Evolutionary conservation across 2,797 vertebrate species (phyloP), one percentile per base, ranked within the genome.

Genomic region (Pseudomugil tenellus): DNA sequence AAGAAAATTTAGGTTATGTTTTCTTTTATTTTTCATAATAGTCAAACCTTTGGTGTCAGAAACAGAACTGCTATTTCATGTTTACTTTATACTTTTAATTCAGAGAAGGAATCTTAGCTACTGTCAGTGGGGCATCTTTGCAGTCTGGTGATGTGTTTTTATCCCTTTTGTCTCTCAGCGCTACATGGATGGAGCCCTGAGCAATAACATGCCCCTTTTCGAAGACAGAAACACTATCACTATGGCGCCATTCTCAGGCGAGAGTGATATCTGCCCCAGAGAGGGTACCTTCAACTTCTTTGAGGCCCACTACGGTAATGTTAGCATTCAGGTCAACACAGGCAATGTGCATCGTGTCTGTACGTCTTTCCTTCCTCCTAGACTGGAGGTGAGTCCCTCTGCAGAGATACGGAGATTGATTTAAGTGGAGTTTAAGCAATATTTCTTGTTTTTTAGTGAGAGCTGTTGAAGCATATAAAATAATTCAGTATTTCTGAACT

Each of bases 241-340:
- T 0, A 34, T 99, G 73, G 95, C 95, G 0, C 96, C 96, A 0
- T 98, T 96, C 3, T 95, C 94, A 0, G 97, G 97, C 4, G 96
- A 98, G 82, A 94, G 91, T 2, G 97, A 98, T 88, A 96, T 98
- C 90, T 96, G 97, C 53, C 97, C 97, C 21, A 93, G 77, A 58
- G 94, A 93, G 48, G 92, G 87, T 0, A 93, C 95, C 0, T 94
- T 89, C 58, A 96, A 92, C 87, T 94, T 95, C 43, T 81, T 95
- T 0, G 91, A 95, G 11, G 80, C 95, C 64, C 84, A 92, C 0
- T 17, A 95, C 1, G 91, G 88, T 76, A 96, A 95, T 21, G 73
- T 95, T 39, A 95, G 89, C 84, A 81, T 97, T 48, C 94, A 94
- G 59, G 67, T 96, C 74, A 97, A 93, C 84, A 49, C 92, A 0